Evolutionary conservation across 2,888 invertebrate species (phyloP).

Genomic region (Chalcis sispes): DNA sequence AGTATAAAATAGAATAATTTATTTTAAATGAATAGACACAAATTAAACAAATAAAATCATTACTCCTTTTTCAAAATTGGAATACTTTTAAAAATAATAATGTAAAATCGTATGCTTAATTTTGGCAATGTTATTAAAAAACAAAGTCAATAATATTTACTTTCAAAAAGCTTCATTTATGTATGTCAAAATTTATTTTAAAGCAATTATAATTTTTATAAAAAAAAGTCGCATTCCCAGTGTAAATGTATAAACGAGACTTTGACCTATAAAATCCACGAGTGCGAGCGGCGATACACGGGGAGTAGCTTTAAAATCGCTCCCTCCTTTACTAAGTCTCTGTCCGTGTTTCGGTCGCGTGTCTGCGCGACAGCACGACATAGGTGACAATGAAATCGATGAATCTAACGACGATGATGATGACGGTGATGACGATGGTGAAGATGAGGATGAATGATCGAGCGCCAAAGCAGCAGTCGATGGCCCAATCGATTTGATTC

Average conservation of each 20-base stretch:
- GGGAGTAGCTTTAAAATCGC: background rate
- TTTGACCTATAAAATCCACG: background rate
- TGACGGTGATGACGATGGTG: conserved; percentile 22
- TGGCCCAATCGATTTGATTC: conserved; percentile 29
- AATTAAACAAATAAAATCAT: too few relatives aligned
- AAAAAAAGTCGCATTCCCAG: conserved; percentile 15
- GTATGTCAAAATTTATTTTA: too few relatives aligned
- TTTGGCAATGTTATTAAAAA: too few relatives aligned
- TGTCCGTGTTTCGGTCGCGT: conserved; percentile 26
- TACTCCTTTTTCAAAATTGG: too few relatives aligned
- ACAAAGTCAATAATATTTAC: too few relatives aligned
- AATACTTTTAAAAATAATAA: too few relatives aligned
- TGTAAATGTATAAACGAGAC: background rate
- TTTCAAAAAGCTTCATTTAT: too few relatives aligned
- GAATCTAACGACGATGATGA: conserved; percentile 11
- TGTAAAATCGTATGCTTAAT: too few relatives aligned
- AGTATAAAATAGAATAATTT: too few relatives aligned
- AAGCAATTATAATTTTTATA: too few relatives aligned
- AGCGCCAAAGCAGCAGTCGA: background rate
- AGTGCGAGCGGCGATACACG: background rate
- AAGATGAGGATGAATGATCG: conserved; percentile 24
- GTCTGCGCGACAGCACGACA: background rate
- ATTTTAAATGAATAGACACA: too few relatives aligned
- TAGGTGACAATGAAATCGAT: conserved; percentile 12
- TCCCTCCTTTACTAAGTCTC: conserved; percentile 38